Conservation (phyloP, 2,797 vertebrate genomes). For the Pseudocheirus occidentalis region DNA sequence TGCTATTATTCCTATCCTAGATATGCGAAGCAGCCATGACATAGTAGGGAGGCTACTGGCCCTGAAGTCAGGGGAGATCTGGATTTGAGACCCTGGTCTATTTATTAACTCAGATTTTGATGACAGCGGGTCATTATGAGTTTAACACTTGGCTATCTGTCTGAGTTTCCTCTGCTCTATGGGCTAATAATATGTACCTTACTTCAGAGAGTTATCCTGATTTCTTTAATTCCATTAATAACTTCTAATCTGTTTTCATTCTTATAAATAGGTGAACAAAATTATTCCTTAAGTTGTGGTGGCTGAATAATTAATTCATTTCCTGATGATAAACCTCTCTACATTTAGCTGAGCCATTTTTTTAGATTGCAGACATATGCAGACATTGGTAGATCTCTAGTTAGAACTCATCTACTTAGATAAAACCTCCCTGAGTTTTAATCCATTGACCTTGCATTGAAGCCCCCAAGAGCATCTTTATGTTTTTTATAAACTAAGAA, state of each 20-base stretch:
- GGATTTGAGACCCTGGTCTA: neutral
- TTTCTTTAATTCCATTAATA: slow-evolving; percentile 77
- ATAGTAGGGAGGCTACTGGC: neutral
- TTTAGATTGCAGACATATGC: neutral
- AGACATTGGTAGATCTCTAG: neutral
- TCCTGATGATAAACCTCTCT: neutral
- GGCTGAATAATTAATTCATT: neutral
- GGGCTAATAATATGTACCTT: neutral
- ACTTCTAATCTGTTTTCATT: slow-evolving; percentile 70
- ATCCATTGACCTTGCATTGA: neutral
- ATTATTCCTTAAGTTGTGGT: slow-evolving; percentile 55
- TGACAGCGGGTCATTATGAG: neutral
- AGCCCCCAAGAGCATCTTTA: neutral
- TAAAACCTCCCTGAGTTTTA: neutral
- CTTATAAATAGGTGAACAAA: slow-evolving; percentile 43
- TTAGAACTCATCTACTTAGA: neutral
- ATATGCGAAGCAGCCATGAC: neutral
- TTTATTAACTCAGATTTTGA: neutral
- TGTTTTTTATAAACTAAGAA: neutral
- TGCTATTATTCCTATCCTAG: neutral
- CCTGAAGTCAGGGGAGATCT: neutral
- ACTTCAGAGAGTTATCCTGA: slow-evolving; percentile 30
- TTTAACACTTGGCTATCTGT: neutral
- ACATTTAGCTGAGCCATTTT: neutral
- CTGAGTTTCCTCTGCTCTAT: neutral